Conservation (phyloP, 2,113 vertebrate genomes). For the Oplegnathus fasciatus region DNA sequence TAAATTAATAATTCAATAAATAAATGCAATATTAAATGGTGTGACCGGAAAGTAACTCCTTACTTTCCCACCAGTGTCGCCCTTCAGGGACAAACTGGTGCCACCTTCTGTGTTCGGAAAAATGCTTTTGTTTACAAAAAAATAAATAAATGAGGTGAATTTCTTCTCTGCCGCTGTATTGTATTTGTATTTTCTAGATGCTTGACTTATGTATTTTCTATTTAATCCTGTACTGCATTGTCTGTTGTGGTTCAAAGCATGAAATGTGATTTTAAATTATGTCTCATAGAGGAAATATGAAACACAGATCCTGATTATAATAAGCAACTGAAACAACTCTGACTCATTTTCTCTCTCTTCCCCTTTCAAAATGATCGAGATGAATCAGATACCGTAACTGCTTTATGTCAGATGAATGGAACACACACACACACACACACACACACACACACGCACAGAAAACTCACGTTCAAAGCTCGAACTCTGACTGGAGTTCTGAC, state of each 20-base stretch:
- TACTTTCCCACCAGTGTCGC: slow-evolving; percentile 79
- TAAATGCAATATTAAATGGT: slow-evolving; percentile 85
- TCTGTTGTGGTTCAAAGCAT: not conserved
- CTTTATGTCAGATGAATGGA: slow-evolving; percentile 51
- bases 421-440: slow-evolving; percentile 34
- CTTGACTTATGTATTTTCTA: not conserved
- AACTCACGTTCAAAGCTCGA: slow-evolving; percentile 39
- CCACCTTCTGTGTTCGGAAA: slow-evolving; percentile 12
- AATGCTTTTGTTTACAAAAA: slow-evolving; percentile 32
- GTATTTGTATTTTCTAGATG: not conserved
- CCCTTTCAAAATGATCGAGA: slow-evolving; percentile 41
- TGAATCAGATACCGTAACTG: slow-evolving; percentile 61
- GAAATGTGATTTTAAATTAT: slow-evolving; percentile 20
- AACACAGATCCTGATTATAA: slow-evolving; percentile 50
- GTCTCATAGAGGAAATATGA: slow-evolving; percentile 51
- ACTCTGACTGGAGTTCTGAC: slow-evolving; percentile 50
- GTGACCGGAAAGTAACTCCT: slow-evolving; percentile 81
- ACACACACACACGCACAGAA: slow-evolving; percentile 33
- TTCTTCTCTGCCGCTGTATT: not conserved
- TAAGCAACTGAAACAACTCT: slow-evolving; percentile 14
- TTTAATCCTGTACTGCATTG: not conserved
- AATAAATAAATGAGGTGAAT: slow-evolving; percentile 1
- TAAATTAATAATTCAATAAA: slow-evolving; percentile 86
- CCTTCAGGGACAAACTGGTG: slow-evolving; percentile 18
- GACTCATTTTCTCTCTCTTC: slow-evolving; percentile 49